phyloP scores from a whole-genome alignment of 2,888 invertebrate species.

The Linnaemya tessellans region DNA sequence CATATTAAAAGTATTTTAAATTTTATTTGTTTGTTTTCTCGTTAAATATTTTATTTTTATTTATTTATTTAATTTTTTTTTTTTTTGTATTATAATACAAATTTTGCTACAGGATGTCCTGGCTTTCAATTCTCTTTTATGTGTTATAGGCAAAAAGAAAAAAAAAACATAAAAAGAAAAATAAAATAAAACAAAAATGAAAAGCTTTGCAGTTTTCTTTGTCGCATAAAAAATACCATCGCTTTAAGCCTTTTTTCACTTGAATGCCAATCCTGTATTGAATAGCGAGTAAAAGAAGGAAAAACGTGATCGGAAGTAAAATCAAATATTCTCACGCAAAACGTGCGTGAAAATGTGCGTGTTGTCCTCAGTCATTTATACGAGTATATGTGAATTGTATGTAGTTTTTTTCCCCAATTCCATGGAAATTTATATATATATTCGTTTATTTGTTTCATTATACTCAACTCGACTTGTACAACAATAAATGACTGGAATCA shows the following conservation, averaged over 20 bases:
- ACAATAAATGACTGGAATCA: too few species aligned
- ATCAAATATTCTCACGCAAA: conserved; percentile 54
- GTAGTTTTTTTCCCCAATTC: conserved; percentile 12
- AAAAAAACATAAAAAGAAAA: background rate
- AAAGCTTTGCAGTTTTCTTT: conserved; percentile 16
- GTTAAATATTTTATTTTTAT: background rate
- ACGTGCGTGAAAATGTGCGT: conserved; percentile 44
- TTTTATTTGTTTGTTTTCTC: background rate
- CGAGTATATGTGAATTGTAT: conserved; percentile 16
- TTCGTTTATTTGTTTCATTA: background rate
- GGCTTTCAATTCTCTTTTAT: conserved; percentile 12
- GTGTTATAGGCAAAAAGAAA: conserved; percentile 13
- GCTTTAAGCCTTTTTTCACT: conserved; percentile 42
- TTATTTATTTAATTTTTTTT: background rate
- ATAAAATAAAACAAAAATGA: background rate
- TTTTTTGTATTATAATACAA: background rate
- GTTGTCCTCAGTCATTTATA: conserved; percentile 7
- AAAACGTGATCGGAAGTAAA: conserved; percentile 58
- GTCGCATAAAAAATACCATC: conserved; percentile 15
- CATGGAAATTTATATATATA: conserved; percentile 20
- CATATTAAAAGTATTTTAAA: background rate
- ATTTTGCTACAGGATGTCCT: conserved; percentile 39
- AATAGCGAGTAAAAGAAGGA: conserved; percentile 19
- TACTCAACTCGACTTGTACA: background rate
- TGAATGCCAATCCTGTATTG: conserved; percentile 17